phyloP scores from a whole-genome alignment of 2,113 vertebrate species.

The Dromiciops gliroides region DNA sequence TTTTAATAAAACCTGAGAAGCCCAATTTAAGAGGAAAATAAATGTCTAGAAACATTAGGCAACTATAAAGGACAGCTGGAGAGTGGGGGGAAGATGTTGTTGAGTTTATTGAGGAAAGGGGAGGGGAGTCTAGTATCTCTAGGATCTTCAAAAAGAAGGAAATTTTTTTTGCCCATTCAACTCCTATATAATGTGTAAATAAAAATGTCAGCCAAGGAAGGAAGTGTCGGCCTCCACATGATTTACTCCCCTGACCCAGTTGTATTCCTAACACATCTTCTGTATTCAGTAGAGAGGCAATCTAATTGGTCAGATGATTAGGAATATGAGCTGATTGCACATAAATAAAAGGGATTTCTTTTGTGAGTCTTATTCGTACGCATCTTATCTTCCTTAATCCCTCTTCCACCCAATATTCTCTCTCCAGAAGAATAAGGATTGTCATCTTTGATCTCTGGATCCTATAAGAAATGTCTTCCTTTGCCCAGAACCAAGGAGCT shows the following conservation, averaged over 20 bases:
- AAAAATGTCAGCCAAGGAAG: constrained; percentile 37
- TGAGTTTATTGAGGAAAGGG: neutral
- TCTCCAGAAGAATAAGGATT: neutral
- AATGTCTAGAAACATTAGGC: neutral
- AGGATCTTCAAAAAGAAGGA: constrained; percentile 5
- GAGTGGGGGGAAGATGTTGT: neutral
- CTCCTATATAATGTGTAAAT: constrained; percentile 9
- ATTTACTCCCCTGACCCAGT: neutral
- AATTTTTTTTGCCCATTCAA: neutral
- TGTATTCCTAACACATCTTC: neutral
- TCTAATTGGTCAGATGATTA: constrained; percentile 12
- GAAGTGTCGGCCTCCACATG: neutral
- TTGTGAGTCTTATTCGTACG: neutral
- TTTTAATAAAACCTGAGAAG: neutral
- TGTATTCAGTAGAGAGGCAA: neutral
- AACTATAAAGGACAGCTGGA: neutral
- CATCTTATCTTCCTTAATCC: neutral
- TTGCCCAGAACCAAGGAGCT: neutral
- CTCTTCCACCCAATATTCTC: neutral
- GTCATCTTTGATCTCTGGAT: neutral
- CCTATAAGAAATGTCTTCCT: neutral
- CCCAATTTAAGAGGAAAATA: neutral
- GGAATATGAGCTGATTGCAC: neutral
- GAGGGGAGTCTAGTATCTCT: neutral
- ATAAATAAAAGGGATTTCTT: neutral